Evolutionary conservation across 2,888 invertebrate genomes (phyloP).

Genomic region (Thecophora atra): DNA sequence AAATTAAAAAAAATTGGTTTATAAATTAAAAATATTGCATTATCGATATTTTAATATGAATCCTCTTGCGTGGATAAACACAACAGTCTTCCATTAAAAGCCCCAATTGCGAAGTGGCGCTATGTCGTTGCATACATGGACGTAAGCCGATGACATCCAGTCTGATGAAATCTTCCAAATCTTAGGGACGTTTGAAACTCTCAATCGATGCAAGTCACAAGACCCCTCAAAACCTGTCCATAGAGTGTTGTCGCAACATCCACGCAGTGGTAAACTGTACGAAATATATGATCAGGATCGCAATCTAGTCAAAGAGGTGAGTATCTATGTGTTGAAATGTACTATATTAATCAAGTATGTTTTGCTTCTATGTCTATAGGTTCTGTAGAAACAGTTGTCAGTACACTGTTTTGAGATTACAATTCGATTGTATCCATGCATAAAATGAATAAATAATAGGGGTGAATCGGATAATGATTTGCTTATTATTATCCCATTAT

Average conservation of each 20-base stretch:
- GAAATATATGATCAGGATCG: conserved; percentile 91
- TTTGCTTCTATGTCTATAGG: too few species aligned
- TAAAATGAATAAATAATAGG: too few species aligned
- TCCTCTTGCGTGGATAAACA: conserved; percentile 91
- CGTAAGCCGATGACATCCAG: conserved; percentile 84
- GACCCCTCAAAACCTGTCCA: conserved; percentile 66
- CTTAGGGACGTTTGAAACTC: conserved; percentile 78
- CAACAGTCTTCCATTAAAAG: conserved; percentile 91
- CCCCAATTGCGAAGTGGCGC: conserved; percentile 83
- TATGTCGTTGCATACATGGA: conserved; percentile 88
- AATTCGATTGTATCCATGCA: too few species aligned
- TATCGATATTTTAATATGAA: conserved; percentile 71
- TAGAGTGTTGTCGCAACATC: conserved; percentile 60
- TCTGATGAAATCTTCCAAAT: conserved; percentile 87
- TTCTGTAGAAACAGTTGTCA: too few species aligned
- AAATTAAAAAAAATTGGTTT: too few species aligned
- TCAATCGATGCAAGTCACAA: conserved; percentile 65
- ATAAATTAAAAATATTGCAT: too few species aligned
- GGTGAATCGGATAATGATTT: too few species aligned
- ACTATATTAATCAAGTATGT: too few species aligned
- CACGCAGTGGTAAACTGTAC: conserved; percentile 77
- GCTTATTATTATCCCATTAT: too few species aligned
- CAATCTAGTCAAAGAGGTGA: conserved; percentile 80
- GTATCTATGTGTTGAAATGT: too few species aligned
- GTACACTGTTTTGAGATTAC: too few species aligned